phyloP scores from a whole-genome alignment of 2,888 invertebrate species.

The Trachelus tabidus region DNA sequence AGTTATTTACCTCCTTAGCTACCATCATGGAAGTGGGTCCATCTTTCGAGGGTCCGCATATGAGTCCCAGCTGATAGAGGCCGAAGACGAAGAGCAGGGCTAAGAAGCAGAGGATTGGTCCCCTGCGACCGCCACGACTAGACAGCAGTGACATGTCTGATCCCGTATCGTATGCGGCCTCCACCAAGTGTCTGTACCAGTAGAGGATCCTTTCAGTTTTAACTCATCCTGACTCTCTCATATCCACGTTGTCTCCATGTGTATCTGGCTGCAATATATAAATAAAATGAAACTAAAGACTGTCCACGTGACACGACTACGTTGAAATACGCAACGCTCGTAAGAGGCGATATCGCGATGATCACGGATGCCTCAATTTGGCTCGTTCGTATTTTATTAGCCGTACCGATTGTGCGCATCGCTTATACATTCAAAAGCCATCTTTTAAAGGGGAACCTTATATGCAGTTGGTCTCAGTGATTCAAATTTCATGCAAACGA shows the following conservation, averaged over 20 bases:
- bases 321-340: background rate
- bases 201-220: background rate
- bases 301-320: background rate
- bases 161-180: background rate
- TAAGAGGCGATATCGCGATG: background rate
- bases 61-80: slow-evolving; percentile 65
- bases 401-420: slow-evolving; percentile 18
- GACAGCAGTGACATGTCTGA: slow-evolving; percentile 61
- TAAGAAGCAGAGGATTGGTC: slow-evolving; percentile 62
- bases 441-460: slow-evolving; percentile 28
- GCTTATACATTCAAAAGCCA: slow-evolving; percentile 39
- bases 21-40: slow-evolving; percentile 62
- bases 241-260: background rate
- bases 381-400: background rate
- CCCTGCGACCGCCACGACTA: slow-evolving; percentile 62
- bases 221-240: background rate
- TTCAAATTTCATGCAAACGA: slow-evolving; percentile 46
- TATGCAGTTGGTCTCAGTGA: slow-evolving; percentile 23
- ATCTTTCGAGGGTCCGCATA: slow-evolving; percentile 58
- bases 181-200: background rate
- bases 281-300: background rate
- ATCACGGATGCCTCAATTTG: background rate
- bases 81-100: slow-evolving; percentile 62
- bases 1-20: slow-evolving; percentile 62
- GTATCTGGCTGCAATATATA: background rate